phyloP scores from a whole-genome alignment of 2,797 vertebrate species.

The Ctenopoma multispine region DNA sequence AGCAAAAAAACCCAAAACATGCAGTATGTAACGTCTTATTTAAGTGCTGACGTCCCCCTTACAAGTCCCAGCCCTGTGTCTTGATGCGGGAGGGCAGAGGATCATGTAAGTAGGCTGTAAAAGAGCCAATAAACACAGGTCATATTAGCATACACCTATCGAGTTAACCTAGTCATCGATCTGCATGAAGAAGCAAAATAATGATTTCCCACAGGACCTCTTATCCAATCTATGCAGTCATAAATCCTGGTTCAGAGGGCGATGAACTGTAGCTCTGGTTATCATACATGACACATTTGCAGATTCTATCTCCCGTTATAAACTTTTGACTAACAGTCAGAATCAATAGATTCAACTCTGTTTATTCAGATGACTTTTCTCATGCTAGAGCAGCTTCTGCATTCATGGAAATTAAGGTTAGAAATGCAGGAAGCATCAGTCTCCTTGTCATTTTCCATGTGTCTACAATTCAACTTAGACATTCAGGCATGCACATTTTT shows the following conservation, averaged over 20 bases:
- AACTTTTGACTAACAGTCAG: neutral
- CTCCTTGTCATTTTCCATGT: neutral
- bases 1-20: neutral
- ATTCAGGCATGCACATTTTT: neutral
- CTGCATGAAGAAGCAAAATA: neutral
- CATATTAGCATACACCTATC: constrained; percentile 13
- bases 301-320: neutral
- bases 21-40: neutral
- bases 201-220: constrained; percentile 11
- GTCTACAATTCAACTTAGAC: neutral
- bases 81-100: neutral
- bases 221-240: constrained; percentile 8
- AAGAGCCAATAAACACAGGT: constrained; percentile 11
- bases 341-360: neutral
- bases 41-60: neutral
- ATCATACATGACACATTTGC: neutral
- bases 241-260: neutral
- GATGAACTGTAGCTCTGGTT: neutral
- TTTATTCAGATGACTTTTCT: neutral
- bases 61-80: neutral
- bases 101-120: constrained; percentile 10
- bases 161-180: neutral
- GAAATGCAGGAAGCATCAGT: neutral
- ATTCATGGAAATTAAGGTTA: neutral
- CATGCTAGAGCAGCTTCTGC: neutral